Evolutionary conservation across 2,888 invertebrate genomes (phyloP).

Genomic region (Euclidia mi): DNA sequence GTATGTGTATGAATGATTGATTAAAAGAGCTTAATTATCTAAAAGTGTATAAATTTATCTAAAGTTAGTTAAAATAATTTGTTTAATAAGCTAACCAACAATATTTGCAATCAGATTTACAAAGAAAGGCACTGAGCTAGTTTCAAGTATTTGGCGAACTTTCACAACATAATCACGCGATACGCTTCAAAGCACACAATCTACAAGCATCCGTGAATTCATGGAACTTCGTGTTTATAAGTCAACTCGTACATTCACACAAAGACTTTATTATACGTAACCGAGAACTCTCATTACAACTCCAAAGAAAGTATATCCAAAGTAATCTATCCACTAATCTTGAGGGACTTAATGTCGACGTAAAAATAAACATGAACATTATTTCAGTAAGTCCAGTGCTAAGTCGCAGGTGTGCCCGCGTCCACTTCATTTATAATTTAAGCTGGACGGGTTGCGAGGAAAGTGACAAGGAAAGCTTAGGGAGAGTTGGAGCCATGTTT

Average conservation of each 20-base stretch:
- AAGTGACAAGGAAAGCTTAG: conserved; percentile 13
- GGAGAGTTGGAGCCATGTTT: not conserved
- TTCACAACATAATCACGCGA: too few relatives aligned
- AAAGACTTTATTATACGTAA: not conserved
- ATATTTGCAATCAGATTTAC: too few relatives aligned
- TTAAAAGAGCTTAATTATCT: too few relatives aligned
- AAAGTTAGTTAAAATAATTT: too few relatives aligned
- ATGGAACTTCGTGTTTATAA: not conserved
- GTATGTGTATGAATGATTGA: too few relatives aligned
- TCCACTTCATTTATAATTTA: conserved; percentile 82
- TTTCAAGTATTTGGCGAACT: too few relatives aligned
- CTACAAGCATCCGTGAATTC: too few relatives aligned
- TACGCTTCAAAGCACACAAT: too few relatives aligned
- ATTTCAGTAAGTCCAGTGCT: conserved; percentile 62
- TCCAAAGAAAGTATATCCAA: conserved; percentile 3
- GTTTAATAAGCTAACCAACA: too few relatives aligned
- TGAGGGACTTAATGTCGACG: conserved; percentile 45
- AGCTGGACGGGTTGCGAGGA: conserved; percentile 45
- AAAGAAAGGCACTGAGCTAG: too few relatives aligned
- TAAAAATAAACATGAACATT: conserved; percentile 69
- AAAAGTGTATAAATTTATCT: too few relatives aligned
- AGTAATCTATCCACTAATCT: conserved; percentile 41
- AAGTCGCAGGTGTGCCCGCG: conserved; percentile 72
- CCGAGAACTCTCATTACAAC: conserved; percentile 10
- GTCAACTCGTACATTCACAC: not conserved